A percentile compares a stretch with the other conserved stretches of the same genome.
These are phyloP conservation scores for Coenobita brevimanus DNA, from an alignment of 1,140 invertebrate species.

Conservation along the genomic window DNA sequence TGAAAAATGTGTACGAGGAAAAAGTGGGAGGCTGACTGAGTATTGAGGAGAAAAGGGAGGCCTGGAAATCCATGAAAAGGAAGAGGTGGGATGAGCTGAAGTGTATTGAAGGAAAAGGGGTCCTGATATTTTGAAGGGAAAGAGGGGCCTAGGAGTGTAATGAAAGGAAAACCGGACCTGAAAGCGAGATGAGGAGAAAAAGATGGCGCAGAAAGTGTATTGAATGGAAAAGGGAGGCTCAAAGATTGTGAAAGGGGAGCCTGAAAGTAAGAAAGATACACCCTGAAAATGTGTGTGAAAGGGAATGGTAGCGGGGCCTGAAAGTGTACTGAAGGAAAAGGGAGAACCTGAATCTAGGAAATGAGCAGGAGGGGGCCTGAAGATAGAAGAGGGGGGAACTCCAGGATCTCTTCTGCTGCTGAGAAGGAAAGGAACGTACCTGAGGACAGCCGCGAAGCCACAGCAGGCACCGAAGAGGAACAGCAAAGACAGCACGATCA, in stretches of 20 bases:
- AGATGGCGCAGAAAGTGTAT: background rate
- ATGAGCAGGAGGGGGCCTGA: background rate
- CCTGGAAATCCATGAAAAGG: too few species aligned
- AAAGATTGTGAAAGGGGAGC: background rate
- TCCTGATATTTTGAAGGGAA: background rate
- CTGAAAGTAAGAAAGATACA: too few species aligned
- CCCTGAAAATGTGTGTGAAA: too few species aligned
- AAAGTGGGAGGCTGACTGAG: too few species aligned
- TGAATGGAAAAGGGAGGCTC: background rate
- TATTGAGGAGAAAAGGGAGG: too few species aligned
- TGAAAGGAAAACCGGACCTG: background rate
- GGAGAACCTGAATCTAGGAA: background rate
- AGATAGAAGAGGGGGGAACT: background rate
- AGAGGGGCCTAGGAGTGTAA: background rate
- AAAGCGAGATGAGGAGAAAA: background rate
- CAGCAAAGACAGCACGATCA: slow-evolving; percentile 54
- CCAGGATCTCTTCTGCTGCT: background rate
- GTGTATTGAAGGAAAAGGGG: background rate
- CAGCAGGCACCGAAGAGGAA: slow-evolving; percentile 50
- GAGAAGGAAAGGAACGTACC: slow-evolving; percentile 21
- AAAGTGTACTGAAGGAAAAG: background rate
- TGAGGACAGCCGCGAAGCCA: slow-evolving; percentile 38
- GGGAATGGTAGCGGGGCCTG: too few species aligned
- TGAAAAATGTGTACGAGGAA: too few species aligned
- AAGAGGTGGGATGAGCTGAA: background rate